Conservation (phyloP, 2,113 vertebrate genomes). For the Ophthalmolycus amberensis region DNA sequence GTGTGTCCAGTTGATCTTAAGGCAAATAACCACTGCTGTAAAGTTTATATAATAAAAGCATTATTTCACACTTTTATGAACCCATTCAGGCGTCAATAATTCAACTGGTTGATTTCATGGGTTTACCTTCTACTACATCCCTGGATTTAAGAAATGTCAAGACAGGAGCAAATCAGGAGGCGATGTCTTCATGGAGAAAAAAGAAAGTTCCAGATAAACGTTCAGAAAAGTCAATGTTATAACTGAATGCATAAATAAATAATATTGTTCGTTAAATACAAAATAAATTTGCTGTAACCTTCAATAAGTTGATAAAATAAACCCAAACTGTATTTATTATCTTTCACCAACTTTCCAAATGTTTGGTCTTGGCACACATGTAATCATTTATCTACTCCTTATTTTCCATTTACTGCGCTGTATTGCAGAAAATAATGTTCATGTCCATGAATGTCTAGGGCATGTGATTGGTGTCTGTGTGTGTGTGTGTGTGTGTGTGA, state of each 20-base stretch:
- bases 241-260: neutral
- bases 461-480: too few species aligned
- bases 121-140: neutral
- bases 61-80: neutral
- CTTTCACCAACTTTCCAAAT: neutral
- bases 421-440: neutral
- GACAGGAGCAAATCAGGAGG: constrained; percentile 6
- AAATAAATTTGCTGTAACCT: neutral
- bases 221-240: neutral
- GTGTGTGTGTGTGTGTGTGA: neutral
- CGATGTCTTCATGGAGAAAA: neutral
- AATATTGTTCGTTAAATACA: neutral
- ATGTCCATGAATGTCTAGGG: neutral
- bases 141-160: constrained; percentile 3
- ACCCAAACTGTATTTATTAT: neutral
- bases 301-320: neutral
- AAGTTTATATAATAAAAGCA: neutral
- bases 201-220: constrained; percentile 20
- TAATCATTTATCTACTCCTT: neutral
- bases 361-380: neutral
- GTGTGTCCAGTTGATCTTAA: constrained; percentile 36
- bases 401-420: neutral
- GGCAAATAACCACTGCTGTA: constrained; percentile 19
- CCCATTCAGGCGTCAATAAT: neutral
- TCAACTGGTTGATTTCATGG: neutral